A percentile compares a stretch with the other conserved stretches of the same genome.
These are phyloP conservation scores for Chionomys nivalis DNA, from an alignment of 2,113 vertebrate genomes.

Conservation along the genomic window DNA sequence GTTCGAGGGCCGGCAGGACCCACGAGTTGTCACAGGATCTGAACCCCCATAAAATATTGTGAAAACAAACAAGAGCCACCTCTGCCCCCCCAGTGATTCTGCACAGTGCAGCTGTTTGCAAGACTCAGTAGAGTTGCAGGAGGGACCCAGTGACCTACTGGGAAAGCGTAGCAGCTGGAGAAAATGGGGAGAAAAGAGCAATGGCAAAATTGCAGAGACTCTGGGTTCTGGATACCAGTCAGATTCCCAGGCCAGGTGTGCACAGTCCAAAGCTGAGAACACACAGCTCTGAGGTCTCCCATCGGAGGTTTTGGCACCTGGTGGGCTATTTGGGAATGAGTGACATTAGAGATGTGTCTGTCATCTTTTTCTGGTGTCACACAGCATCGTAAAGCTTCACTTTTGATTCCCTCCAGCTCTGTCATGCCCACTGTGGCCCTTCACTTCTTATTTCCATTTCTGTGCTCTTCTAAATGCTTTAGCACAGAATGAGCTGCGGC, in stretches of 20 bases:
- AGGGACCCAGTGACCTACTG: not conserved
- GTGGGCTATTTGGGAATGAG: not conserved
- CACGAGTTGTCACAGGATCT: not conserved
- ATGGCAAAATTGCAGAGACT: not conserved
- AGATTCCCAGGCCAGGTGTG: not conserved
- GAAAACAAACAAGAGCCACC: not conserved
- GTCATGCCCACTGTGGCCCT: fast-evolving
- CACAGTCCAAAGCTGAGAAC: not conserved
- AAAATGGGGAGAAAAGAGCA: not conserved
- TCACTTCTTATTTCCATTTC: not conserved
- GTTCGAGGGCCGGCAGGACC: not conserved
- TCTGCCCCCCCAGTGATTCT: not conserved
- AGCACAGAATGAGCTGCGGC: not conserved
- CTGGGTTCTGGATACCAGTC: not conserved
- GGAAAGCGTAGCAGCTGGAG: not conserved
- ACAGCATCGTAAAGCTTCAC: not conserved
- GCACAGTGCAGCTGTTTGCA: not conserved
- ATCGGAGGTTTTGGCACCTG: not conserved
- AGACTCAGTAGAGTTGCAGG: not conserved
- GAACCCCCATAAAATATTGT: not conserved
- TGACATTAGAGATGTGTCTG: not conserved
- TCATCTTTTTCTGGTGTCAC: not conserved
- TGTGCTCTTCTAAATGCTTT: not conserved
- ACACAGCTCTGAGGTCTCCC: not conserved
- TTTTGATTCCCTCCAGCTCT: not conserved